These are phyloP conservation scores for Neopipo cinnamomea DNA, from an alignment of 2,113 vertebrate genomes.

Conservation along the genomic window DNA sequence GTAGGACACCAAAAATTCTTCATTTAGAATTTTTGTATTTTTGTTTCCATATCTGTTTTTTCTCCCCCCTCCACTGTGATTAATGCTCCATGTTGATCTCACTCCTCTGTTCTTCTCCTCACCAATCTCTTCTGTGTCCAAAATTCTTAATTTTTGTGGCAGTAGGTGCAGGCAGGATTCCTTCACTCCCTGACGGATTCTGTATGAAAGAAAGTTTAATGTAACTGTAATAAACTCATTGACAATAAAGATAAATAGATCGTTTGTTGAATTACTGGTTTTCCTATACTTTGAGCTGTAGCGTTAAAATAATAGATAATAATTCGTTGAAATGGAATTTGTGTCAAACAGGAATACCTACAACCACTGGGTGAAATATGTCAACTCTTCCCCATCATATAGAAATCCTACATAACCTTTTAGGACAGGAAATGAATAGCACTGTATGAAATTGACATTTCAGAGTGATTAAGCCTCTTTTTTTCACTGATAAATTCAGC, in stretches of 20 bases:
- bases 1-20: background rate
- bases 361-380: background rate
- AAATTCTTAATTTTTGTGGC: background rate
- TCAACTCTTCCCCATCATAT: background rate
- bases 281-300: background rate
- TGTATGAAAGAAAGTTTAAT: background rate
- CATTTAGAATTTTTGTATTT: background rate
- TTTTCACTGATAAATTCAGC: background rate
- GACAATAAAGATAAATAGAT: background rate
- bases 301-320: background rate
- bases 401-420: background rate
- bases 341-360: background rate
- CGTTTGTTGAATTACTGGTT: background rate
- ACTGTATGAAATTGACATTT: conserved; percentile 17
- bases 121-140: too few species aligned
- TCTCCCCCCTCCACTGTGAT: background rate
- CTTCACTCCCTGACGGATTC: background rate
- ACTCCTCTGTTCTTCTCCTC: background rate
- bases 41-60: background rate
- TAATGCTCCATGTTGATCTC: background rate
- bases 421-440: background rate
- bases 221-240: background rate
- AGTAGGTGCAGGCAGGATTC: background rate
- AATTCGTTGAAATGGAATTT: background rate
- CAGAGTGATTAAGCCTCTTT: conserved; percentile 2